Evolutionary conservation across 2,113 vertebrate species (phyloP).

Genomic region (Lophotis ruficrista): DNA sequence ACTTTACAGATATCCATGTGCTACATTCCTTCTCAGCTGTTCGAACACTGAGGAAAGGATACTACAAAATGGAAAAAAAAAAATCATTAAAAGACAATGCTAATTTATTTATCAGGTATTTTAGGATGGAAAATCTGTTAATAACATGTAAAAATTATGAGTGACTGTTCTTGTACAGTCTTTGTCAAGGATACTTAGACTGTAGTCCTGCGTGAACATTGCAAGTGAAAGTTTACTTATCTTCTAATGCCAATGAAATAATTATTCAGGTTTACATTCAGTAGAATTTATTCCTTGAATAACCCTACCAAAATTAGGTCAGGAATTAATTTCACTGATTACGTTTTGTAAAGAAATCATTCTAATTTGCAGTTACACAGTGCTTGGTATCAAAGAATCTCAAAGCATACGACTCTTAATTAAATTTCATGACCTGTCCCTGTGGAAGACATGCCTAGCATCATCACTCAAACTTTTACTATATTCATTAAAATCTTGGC

Average conservation of each 20-base stretch:
- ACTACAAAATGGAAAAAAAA: background rate
- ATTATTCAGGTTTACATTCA: background rate
- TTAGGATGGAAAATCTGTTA: background rate
- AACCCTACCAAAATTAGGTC: background rate
- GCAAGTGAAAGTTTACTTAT: background rate
- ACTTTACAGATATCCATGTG: background rate
- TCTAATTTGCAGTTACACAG: background rate
- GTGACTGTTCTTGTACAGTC: background rate
- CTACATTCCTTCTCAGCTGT: background rate
- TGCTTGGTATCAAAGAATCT: background rate
- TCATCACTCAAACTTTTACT: conserved; percentile 2
- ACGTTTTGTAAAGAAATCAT: background rate
- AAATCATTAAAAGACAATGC: background rate
- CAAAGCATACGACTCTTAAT: conserved; percentile 24
- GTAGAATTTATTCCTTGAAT: background rate
- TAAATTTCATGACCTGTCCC: conserved; percentile 9
- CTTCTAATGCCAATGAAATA: background rate
- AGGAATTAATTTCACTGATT: background rate
- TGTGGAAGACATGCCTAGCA: background rate
- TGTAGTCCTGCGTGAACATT: background rate
- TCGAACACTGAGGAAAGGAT: background rate
- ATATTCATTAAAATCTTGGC: background rate
- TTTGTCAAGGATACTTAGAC: background rate
- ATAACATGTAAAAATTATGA: background rate
- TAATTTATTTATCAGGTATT: background rate